Conservation (phyloP, 2,113 vertebrate species). For the Telmatochromis bifrenatus region DNA sequence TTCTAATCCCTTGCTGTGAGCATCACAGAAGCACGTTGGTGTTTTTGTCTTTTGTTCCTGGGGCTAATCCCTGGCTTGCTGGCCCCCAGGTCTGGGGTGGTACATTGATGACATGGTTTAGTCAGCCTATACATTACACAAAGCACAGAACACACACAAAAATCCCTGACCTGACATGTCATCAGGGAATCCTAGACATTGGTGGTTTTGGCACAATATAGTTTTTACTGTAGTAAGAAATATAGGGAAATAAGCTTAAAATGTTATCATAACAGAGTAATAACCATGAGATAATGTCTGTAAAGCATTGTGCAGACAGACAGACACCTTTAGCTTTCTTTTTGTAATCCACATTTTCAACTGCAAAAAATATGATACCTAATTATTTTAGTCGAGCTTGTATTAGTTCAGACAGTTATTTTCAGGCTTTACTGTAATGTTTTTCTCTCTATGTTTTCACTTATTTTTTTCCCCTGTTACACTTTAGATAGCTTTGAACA, state of each 20-base stretch:
- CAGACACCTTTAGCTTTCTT: neutral
- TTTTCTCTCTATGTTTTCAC: neutral
- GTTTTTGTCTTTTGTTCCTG: slow-evolving; percentile 50
- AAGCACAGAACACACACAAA: neutral
- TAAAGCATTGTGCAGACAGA: neutral
- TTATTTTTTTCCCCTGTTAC: neutral
- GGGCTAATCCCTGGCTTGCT: slow-evolving; percentile 46
- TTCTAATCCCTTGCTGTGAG: slow-evolving; percentile 64
- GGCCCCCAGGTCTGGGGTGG: slow-evolving; percentile 19
- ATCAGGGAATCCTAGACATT: neutral
- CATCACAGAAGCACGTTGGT: slow-evolving; percentile 46
- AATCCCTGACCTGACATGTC: neutral
- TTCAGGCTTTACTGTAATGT: neutral
- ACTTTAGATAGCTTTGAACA: neutral
- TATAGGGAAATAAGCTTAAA: neutral
- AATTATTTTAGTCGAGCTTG: neutral
- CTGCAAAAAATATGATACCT: no score
- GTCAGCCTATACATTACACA: neutral
- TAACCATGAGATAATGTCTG: neutral
- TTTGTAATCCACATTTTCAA: neutral
- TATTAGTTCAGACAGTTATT: neutral
- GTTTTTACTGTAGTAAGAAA: neutral
- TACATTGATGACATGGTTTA: neutral
- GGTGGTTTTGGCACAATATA: neutral
- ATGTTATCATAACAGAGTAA: neutral